Percentiles rank a stretch among this genome's conserved stretches.
Conservation (phyloP, 2,113 vertebrate species). For the Carollia perspicillata region DNA sequence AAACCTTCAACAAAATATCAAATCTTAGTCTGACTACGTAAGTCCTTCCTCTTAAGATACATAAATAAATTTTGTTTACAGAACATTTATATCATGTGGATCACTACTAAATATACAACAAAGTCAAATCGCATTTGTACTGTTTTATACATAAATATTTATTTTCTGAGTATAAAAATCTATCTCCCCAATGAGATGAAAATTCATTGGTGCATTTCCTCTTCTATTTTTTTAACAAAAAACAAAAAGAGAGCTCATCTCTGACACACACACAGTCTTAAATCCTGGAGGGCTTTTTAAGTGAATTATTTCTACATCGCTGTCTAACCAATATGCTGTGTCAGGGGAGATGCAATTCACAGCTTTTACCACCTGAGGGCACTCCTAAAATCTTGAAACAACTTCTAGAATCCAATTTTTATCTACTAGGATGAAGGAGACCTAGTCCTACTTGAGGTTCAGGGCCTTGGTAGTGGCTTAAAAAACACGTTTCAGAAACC, state of each 20-base stretch:
- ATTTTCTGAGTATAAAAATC: constrained; percentile 38
- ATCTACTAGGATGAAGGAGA: background rate
- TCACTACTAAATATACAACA: background rate
- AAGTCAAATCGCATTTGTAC: background rate
- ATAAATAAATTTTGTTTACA: background rate
- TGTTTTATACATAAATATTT: background rate
- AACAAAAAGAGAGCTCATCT: background rate
- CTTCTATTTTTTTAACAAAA: constrained; percentile 21
- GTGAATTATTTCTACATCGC: background rate
- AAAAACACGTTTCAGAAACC: background rate
- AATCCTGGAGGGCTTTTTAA: background rate
- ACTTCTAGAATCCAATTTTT: background rate
- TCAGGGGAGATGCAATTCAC: constrained; percentile 13
- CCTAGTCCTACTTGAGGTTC: background rate
- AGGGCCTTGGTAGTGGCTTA: background rate
- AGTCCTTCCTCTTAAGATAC: background rate
- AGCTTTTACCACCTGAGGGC: background rate
- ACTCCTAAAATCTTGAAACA: constrained; percentile 12
- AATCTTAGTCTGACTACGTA: background rate
- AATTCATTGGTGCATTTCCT: background rate
- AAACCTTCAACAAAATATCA: background rate
- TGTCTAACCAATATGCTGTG: background rate
- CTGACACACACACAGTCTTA: background rate
- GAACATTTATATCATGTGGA: background rate
- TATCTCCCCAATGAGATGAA: background rate